Evolutionary conservation across 2,113 vertebrate species (phyloP), one percentile per base, ranked within the genome.

Genomic region (Ploceus nigricollis): DNA sequence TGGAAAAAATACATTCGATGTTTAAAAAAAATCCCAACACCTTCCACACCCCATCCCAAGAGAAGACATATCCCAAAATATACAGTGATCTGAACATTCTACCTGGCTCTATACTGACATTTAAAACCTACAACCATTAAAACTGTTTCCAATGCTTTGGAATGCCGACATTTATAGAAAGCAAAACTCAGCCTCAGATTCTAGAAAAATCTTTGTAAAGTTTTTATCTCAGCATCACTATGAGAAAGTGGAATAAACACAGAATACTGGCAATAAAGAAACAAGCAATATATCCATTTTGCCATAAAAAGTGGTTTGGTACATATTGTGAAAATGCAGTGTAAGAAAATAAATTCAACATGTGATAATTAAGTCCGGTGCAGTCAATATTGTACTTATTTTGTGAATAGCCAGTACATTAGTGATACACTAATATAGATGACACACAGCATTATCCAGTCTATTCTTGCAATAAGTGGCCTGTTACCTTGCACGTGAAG

Each of bases 391-490:
- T n/a, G 35, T 83, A 77, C 54, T 91, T 79, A 96, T 82, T 96
- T 94, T 25, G 95, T 94, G 90, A 98, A 73, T 21, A 98, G 71
- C 97, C 97, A 98, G 97, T 98, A 99, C 72, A 99, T 95, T 69
- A 99, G 97, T 97, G 98, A 98, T 69, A 99, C 61, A 12, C 96
- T 95, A 63, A 98, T n/a, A 86, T 98, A 98, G 73, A 99, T 76
- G 71, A 98, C 94, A 97, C 98, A 98, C 57, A 99, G 82, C 7
- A 91, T 98, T 94, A 98, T 94, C 99, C 98, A 99, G 97, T 98
- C 98, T 94, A 97, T 97, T 96, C 94, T 97, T 70, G 90, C 80
- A 96, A 97, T 98, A 61, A 71, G 97, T 15, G 97, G 94, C 97
- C 95, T 96, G 96, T 98, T 98, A 98, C 98, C 98, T 98, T 98